phyloP scores from a whole-genome alignment of 2,113 vertebrate genomes.

The Ardeotis arabs region DNA sequence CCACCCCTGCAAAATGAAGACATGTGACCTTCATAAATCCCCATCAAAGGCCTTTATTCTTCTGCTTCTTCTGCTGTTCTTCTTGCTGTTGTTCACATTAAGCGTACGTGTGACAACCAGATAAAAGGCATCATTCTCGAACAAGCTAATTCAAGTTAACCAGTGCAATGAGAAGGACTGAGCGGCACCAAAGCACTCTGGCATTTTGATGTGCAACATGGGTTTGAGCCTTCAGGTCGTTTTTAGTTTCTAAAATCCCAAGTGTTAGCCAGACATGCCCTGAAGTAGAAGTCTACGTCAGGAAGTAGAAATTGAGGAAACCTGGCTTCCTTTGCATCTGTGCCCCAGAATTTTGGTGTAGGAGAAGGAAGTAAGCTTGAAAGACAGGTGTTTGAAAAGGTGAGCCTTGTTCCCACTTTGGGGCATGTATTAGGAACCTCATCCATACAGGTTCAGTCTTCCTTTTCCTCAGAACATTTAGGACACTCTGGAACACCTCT shows the following conservation, averaged over 20 bases:
- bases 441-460: not conserved
- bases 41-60: slow-evolving; percentile 51
- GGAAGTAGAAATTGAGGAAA: slow-evolving; percentile 7
- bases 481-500: not conserved
- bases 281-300: not conserved
- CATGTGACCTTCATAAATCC: slow-evolving; percentile 46
- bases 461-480: not conserved
- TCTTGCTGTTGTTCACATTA: slow-evolving; percentile 25
- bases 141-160: slow-evolving; percentile 55
- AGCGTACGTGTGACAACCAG: slow-evolving; percentile 28
- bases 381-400: not conserved
- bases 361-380: not conserved
- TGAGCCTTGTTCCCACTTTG: not conserved
- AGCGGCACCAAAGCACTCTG: slow-evolving; percentile 23
- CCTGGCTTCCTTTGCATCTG: not conserved
- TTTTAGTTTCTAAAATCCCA: not conserved
- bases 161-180: not conserved
- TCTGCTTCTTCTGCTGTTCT: slow-evolving; percentile 30
- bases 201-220: slow-evolving; percentile 9
- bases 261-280: not conserved
- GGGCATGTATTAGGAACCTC: not conserved
- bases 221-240: not conserved
- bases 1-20: slow-evolving; percentile 16
- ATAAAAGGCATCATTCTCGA: slow-evolving; percentile 45
- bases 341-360: not conserved